Base-by-base conservation (phyloP, 2,113 vertebrate genomes). In the Phrynosoma blainvillii region DNA sequence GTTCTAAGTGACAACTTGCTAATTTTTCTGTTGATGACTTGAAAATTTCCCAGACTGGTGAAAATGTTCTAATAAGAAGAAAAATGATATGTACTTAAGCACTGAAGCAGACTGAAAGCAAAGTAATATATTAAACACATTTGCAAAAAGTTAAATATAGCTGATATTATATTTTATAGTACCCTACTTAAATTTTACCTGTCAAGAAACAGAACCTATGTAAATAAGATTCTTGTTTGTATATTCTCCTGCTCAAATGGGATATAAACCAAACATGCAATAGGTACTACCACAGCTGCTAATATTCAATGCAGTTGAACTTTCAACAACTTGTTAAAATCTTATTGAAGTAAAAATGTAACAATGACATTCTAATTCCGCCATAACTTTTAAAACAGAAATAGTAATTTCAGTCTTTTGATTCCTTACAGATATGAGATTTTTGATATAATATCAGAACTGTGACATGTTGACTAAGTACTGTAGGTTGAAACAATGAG, bases 41-140 rank as follows among this genome's bases (percentile, higher is more conserved):
- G 94, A 99, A 99, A 84, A 99, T 97, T 83, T 99, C 98, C 99
- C 98, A 99, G 82, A 99, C 97, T 27, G 99, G 98, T 81, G 98
- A 98, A 95, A 99, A 99, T 12, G 99, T 99, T 96, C 99, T 99
- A 91, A 32, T 76, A 13, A 59, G 87, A 94, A 96, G 70, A 0
- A 7, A 70, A 59, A 83, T 47, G 13, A 11, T 30, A 20, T 30
- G 5, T 20, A 71, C 14, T 86, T 88, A 14, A 75, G 81, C 9
- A 1, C 59, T 88, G 23, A 87, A 62, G 12, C 59, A 27, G 0
- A 25, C 8, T 56, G 21, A 56, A 84, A 27, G 20, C 30, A 66
- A 75, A 40, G 40, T 1, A 77, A 89, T 36, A 77, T 62, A 11
- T 5, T 66, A 30, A 0, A 2, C 52, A 59, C 3, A 1, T 25